A percentile compares a stretch with the other conserved stretches of the same genome.
phyloP scores from a whole-genome alignment of 2,113 vertebrate species.

The Chloropsis cyanopogon region DNA sequence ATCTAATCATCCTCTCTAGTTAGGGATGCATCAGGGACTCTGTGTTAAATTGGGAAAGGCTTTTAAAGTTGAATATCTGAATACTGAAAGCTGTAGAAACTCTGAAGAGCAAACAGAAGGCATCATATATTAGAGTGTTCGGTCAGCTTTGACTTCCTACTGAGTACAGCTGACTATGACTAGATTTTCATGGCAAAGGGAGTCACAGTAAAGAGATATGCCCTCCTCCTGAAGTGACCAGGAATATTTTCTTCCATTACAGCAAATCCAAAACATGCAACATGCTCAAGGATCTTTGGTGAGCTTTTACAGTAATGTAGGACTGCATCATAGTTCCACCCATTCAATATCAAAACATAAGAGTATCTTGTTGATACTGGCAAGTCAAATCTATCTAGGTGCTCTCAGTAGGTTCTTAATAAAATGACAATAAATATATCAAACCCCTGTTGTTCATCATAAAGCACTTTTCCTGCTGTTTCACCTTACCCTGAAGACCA shows the following conservation, averaged over 20 bases:
- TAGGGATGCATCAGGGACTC: constrained; percentile 24
- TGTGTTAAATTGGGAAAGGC: constrained; percentile 19
- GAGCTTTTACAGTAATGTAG: not conserved
- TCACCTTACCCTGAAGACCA: not conserved
- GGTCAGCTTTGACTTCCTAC: not conserved
- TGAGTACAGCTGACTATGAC: not conserved
- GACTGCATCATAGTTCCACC: not conserved
- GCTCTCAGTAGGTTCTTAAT: not conserved
- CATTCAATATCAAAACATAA: not conserved
- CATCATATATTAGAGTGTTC: not conserved
- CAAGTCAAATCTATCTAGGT: not conserved
- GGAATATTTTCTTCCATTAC: not conserved
- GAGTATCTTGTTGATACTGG: not conserved
- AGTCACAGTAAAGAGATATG: not conserved
- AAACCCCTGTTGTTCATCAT: not conserved
- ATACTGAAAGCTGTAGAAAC: constrained; percentile 9
- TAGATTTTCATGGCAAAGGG: not conserved
- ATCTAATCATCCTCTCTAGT: constrained; percentile 43
- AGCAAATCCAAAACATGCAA: not conserved
- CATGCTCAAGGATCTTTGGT: not conserved
- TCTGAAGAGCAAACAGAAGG: constrained; percentile 1
- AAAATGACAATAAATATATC: not conserved
- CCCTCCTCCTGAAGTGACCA: not conserved
- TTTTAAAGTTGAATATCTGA: constrained; percentile 52
- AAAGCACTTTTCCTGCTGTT: not conserved